Evolutionary conservation across 2,888 invertebrate species (phyloP), one percentile per base, ranked within the genome.

Genomic region (Lasioglossum oenotherae): DNA sequence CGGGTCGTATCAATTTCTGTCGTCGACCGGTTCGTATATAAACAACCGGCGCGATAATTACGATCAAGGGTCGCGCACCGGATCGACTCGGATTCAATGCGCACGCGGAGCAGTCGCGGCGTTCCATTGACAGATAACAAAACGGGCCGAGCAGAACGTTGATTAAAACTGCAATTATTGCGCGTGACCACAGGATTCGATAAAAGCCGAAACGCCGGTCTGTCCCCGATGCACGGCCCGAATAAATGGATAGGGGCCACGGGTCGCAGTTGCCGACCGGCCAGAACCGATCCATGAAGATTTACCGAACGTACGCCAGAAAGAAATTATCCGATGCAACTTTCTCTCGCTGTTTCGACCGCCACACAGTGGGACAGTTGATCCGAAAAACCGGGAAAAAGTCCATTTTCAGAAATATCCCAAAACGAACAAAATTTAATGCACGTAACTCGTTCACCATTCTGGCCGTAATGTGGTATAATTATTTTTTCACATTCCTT

Each of bases 81-180:
- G 77, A 31, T 74, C 74, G 31, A 35, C 64, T 67, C 72, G 74
- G 76, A 38, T 69, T 19, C 38, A 38, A 60, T 76, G 72, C 74
- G 12, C 78, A 57, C 72, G 69, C 60, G 57, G 57, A 49, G 31
- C 73, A n/a, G 84, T 74, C 67, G 81, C 78, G 83, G 76, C 86
- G 84, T 86, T 89, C 84, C 86, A 89, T 82, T 90, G 91, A 92
- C 89, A 81, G 90, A 91, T 90, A 87, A 90, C 88, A 75, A 86
- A 87, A 86, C 88, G 86, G 77, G 88, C 78, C 46, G 80, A 73
- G 82, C 72, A 79, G 88, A 89, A 91, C 90, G 87, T 92, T 92
- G 91, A 92, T 93, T 93, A 92, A 93, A 92, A 91, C 86, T 88
- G 89, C 92, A 92, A 93, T 92, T 90, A 90, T 91, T 89, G 87